Evolutionary conservation across 1,140 invertebrate genomes (phyloP), one percentile per base, ranked within the genome.

Genomic region (Schlechtendalia chinensis): DNA sequence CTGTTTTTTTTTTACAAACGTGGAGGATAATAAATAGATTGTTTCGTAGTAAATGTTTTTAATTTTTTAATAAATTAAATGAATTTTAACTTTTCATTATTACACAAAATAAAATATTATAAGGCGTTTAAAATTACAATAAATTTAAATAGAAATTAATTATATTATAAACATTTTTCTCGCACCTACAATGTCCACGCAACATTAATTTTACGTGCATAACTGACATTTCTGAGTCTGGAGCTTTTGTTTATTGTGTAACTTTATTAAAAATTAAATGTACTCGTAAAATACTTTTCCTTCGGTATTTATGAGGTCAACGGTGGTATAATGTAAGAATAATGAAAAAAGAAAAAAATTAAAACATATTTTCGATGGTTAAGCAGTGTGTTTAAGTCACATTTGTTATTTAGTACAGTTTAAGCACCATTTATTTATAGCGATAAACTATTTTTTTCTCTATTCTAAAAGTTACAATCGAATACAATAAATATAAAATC

Each of bases 231-330:
- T 22, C 19, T 0, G n/a, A 22, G 4, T 67, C 32, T 29, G 3
- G 1, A 45, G 19, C 19, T 22, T n/a, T 65, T 32, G 29, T 65
- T 65, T 65, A 65, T 65, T 5, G 19, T 22, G 29, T 39, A 22
- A 39, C 61, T 67, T 67, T 22, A 67, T 67, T 67, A 67, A 67
- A 67, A 45, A 67, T 16, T 11, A 67, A 22, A 45, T 39, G 29
- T 6, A 45, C 5, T 14, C 0, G 10, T 65, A 65, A 32, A 63
- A 29, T 65, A 63, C 19, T 39, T 39, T 12, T 0, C 8, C 1
- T 1, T 1, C 11, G 10, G 63, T 12, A 65, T 65, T 65, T 65
- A n/a, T 39, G n/a, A 39, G 63, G 29, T 10, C 19, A 14, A 1
- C 1, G 19, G 3, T 0, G 32, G 19, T 14, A 12, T 39, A 65